Conservation (phyloP, 2,797 vertebrate species). For the Neopelma chrysocephalum region DNA sequence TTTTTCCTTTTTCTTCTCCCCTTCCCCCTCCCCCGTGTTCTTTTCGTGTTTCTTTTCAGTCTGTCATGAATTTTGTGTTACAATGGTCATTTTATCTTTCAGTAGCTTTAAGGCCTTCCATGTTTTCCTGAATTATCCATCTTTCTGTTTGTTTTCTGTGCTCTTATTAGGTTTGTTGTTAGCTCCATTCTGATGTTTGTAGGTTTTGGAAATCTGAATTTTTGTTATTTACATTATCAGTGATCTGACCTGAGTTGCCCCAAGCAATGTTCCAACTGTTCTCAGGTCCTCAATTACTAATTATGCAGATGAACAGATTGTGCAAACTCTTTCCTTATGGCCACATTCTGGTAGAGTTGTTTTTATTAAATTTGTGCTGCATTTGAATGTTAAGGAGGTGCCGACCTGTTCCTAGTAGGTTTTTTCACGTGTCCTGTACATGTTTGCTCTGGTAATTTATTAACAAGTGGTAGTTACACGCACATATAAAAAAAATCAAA, state of each 20-base stretch:
- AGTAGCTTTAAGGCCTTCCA: not conserved
- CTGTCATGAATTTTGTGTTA: not conserved
- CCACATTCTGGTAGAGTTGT: slow-evolving; percentile 73
- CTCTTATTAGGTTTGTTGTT: slow-evolving; percentile 68
- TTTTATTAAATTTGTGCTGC: slow-evolving; percentile 69
- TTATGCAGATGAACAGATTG: slow-evolving; percentile 83
- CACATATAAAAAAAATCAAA: not conserved
- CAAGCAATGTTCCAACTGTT: slow-evolving; percentile 81
- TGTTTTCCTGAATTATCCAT: slow-evolving; percentile 45
- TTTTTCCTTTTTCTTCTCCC: not conserved
- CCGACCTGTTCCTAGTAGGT: not conserved
- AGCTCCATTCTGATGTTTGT: slow-evolving; percentile 72
- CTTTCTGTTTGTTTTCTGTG: slow-evolving; percentile 73
- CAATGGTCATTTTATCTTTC: not conserved
- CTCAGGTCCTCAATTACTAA: slow-evolving; percentile 77
- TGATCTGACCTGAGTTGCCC: slow-evolving; percentile 76
- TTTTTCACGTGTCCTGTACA: not conserved
- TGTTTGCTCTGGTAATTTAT: not conserved
- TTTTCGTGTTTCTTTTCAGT: not conserved
- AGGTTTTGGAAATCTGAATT: slow-evolving; percentile 76
- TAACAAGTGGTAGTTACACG: not conserved
- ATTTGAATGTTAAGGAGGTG: slow-evolving; percentile 74
- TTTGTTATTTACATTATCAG: slow-evolving; percentile 79
- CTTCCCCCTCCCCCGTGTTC: accelerated
- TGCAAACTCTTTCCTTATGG: slow-evolving; percentile 79